These are phyloP conservation scores for Syritta pipiens DNA, from an alignment of 2,888 invertebrate species.

Conservation along the genomic window DNA sequence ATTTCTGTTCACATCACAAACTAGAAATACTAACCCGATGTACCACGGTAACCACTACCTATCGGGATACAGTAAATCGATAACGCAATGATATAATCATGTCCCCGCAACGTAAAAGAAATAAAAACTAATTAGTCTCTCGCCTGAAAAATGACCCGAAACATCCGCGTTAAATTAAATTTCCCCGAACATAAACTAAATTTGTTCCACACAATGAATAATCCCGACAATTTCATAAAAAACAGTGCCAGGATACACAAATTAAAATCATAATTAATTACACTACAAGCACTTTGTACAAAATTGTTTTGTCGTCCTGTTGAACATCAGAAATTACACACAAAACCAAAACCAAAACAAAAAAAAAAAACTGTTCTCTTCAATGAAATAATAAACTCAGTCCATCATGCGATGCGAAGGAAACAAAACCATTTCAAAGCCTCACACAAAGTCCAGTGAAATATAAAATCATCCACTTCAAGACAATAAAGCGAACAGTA, in stretches of 20 bases:
- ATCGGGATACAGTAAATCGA: too few relatives aligned
- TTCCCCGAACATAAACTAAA: not conserved
- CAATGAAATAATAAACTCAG: constrained; percentile 54
- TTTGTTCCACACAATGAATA: constrained; percentile 28
- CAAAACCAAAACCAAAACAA: constrained; percentile 22
- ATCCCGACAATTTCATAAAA: not conserved
- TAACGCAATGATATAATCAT: too few relatives aligned
- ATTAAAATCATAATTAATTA: constrained; percentile 52
- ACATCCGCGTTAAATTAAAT: constrained; percentile 3
- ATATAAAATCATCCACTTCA: constrained; percentile 32
- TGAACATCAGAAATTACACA: constrained; percentile 44
- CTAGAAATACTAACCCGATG: too few relatives aligned
- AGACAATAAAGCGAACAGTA: constrained; percentile 29
- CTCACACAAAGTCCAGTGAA: not conserved
- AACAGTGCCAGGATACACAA: constrained; percentile 27
- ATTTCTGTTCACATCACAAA: too few relatives aligned
- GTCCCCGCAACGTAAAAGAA: not conserved
- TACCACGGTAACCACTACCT: too few relatives aligned
- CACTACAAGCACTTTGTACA: constrained; percentile 31
- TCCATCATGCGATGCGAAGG: constrained; percentile 15
- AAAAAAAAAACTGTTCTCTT: not conserved
- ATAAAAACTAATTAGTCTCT: not conserved
- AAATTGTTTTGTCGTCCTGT: constrained; percentile 52
- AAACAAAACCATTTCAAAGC: constrained; percentile 19
- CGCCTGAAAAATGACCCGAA: not conserved